Evolutionary conservation across 2,888 invertebrate species (phyloP).

Genomic region (Linnaemya tessellans): DNA sequence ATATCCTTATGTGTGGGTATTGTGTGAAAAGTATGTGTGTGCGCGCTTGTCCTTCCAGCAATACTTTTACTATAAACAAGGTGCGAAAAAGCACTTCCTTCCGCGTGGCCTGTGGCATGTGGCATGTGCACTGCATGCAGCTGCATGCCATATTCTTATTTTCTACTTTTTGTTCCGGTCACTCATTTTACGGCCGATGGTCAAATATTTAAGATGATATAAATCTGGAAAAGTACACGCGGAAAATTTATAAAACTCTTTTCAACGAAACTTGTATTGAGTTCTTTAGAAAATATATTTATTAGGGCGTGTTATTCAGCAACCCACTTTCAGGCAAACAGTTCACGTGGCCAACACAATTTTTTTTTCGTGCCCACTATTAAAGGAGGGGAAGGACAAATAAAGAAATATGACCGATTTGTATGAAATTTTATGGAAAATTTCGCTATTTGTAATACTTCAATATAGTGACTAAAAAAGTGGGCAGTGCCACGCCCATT

Average conservation of each 20-base stretch:
- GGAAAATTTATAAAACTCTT: neutral
- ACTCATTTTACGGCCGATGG: constrained; percentile 34
- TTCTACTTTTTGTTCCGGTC: constrained; percentile 1
- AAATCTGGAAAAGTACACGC: constrained; percentile 24
- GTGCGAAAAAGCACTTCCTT: constrained; percentile 74
- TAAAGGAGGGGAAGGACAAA: too few species aligned
- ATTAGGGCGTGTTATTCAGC: too few species aligned
- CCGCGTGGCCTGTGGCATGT: constrained; percentile 57
- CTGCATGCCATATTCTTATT: constrained; percentile 45
- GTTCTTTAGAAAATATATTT: neutral
- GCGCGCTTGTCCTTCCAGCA: constrained; percentile 34
- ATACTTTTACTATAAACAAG: constrained; percentile 67
- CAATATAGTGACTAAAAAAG: too few species aligned
- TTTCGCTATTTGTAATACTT: too few species aligned
- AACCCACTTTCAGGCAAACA: too few species aligned
- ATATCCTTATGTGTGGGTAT: neutral
- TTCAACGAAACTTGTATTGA: neutral
- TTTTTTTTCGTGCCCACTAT: too few species aligned
- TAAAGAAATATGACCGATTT: too few species aligned
- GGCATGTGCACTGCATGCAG: constrained; percentile 45
- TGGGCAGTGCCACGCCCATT: too few species aligned
- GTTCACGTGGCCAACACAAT: too few species aligned
- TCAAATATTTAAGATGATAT: constrained; percentile 59
- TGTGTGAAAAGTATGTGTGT: constrained; percentile 31
- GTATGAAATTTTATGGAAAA: too few species aligned